Evolutionary conservation across 2,888 invertebrate species (phyloP).

Genomic region (Watsonalla binaria): DNA sequence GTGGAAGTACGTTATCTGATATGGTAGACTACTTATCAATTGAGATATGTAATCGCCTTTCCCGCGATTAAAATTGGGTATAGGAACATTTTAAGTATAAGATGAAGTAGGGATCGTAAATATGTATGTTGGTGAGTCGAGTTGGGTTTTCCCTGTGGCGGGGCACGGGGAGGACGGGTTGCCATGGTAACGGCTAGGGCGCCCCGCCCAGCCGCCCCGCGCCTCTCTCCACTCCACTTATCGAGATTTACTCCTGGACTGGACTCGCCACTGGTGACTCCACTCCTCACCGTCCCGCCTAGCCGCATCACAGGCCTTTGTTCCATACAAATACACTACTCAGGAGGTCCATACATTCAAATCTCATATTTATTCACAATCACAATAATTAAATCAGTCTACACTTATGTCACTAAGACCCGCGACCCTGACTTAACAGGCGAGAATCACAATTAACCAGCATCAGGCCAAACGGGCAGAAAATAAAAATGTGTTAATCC

Average conservation of each 20-base stretch:
- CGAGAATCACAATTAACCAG: too few species aligned
- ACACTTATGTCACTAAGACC: too few species aligned
- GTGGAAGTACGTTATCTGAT: conserved; percentile 7
- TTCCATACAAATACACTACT: not conserved
- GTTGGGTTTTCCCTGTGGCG: conserved; percentile 32
- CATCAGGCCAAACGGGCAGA: too few species aligned
- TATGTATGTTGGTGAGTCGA: conserved; percentile 14
- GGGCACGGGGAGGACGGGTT: conserved; percentile 52
- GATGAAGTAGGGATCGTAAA: not conserved
- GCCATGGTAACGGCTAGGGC: conserved; percentile 61
- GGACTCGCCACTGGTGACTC: conserved; percentile 48
- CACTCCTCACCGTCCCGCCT: conserved; percentile 12
- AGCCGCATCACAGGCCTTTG: not conserved
- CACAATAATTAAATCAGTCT: too few species aligned
- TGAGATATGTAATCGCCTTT: not conserved
- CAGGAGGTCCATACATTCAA: not conserved
- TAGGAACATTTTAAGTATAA: not conserved
- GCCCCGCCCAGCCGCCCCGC: conserved; percentile 57
- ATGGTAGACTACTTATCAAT: not conserved
- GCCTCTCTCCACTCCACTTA: conserved; percentile 45
- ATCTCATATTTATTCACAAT: too few species aligned
- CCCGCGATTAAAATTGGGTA: not conserved
- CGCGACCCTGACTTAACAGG: too few species aligned
- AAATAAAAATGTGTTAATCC: too few species aligned
- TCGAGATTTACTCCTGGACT: conserved; percentile 50